Evolutionary conservation across 2,888 invertebrate species (phyloP), one percentile per base, ranked within the genome.

Genomic region (Morpho helenor): DNA sequence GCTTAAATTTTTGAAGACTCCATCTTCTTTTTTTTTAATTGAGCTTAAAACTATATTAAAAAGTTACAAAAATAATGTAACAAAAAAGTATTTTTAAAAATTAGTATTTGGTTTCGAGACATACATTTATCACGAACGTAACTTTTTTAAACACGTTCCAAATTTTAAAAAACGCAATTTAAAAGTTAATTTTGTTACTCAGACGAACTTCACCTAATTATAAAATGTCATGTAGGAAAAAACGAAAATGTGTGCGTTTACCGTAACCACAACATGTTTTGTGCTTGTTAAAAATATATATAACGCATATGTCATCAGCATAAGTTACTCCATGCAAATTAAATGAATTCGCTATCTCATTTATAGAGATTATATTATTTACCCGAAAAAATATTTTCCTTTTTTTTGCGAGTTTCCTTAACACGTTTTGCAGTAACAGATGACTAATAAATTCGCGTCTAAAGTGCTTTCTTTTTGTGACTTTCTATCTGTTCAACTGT

Each of bases 21-120:
- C n/a, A 43, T 8, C n/a, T 43, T 9, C 43, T 7, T 8, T 43
- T 9, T 8, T 9, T 43, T 43, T 9, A 43, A 6, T 7, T n/a
- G 3, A 4, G n/a, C 55, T 46, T 60, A 52, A 43, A 7, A n/a
- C 51, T 47, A 58, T 31, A 41, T 59, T 48, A 56, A 44, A 51
- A 31, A 47, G 49, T 57, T 61, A 55, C 49, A 52, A 47, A 52
- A 40, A 49, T 23, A 56, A 8, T 46, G 50, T 51, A 59, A 62
- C 52, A 57, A 57, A 60, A n/a, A 59, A 56, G 52, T 51, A 43
- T 61, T 57, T 71, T 79, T 76, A 80, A 68, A 75, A 74, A 84
- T 85, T 86, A 85, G 82, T 87, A 84, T 87, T 87, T 87, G 87
- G 87, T 81, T 78, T 80, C 74, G 71, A 77, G 75, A 77, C 75